These are phyloP conservation scores for Echiichthys vipera DNA, from an alignment of 2,797 vertebrate species.

Conservation along the genomic window DNA sequence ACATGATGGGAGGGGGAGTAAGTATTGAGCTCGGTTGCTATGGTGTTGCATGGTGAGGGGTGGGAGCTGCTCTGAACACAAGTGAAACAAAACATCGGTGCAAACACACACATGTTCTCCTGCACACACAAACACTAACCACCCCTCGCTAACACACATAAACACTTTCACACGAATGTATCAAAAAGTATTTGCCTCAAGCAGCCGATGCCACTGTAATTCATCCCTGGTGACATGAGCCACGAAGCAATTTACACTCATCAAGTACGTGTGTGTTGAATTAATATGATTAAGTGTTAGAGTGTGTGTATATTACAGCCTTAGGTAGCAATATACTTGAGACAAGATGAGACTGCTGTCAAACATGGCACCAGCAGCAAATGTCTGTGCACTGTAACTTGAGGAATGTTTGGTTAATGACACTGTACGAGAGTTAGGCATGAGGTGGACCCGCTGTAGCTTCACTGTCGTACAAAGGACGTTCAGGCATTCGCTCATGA, in stretches of 20 bases:
- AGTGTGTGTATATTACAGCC: constrained; percentile 13
- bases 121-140: background rate
- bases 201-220: constrained; percentile 44
- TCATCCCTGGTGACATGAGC: constrained; percentile 37
- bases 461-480: background rate
- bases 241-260: constrained; percentile 50
- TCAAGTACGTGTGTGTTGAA: constrained; percentile 35
- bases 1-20: constrained; percentile 20
- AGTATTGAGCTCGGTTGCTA: constrained; percentile 49
- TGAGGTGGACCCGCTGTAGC: background rate
- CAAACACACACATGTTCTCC: background rate
- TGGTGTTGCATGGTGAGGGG: constrained; percentile 20
- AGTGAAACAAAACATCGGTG: constrained; percentile 29
- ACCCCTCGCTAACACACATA: background rate
- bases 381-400: background rate
- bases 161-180: background rate
- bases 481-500: background rate
- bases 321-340: constrained; percentile 25
- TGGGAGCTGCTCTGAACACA: constrained; percentile 40
- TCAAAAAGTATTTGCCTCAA: constrained; percentile 16
- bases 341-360: constrained; percentile 39
- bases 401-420: constrained; percentile 29
- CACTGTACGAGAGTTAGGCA: background rate
- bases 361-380: constrained; percentile 6
- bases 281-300: constrained; percentile 40